Conservation (phyloP, 1,140 invertebrate genomes). For the fruit fly (Drosophila melanogaster) region DNA sequence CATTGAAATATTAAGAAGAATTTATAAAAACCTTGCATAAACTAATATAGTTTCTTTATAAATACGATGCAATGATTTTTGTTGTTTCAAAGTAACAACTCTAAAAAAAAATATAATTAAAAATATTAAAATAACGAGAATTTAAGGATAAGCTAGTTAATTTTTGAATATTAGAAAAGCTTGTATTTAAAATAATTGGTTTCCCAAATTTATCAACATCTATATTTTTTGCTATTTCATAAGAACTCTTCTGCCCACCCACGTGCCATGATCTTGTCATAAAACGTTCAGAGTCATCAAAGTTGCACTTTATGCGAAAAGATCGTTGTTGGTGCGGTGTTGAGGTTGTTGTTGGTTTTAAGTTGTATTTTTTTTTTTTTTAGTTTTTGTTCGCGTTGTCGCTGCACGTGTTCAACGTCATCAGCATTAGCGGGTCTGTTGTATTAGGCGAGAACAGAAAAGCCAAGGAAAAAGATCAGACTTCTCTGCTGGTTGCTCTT, state of each 20-base stretch:
- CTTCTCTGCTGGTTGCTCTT: conserved; percentile 45
- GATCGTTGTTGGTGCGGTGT: conserved; percentile 35
- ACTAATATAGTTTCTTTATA: too few species aligned
- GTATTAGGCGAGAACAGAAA: conserved; percentile 78
- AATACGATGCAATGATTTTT: too few species aligned
- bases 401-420: conserved; percentile 68
- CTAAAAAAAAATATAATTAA: too few species aligned
- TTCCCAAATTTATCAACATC: background rate
- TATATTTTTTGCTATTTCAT: background rate
- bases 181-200: too few species aligned
- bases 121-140: too few species aligned
- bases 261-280: conserved; percentile 72
- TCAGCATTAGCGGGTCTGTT: conserved; percentile 78
- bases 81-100: too few species aligned
- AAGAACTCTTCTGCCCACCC: background rate
- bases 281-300: conserved; percentile 81
- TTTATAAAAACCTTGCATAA: too few species aligned
- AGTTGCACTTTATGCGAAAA: conserved; percentile 82
- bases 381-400: conserved; percentile 34
- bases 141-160: too few species aligned
- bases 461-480: conserved; percentile 36
- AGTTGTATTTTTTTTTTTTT: conserved; percentile 22
- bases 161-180: too few species aligned
- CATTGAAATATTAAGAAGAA: too few species aligned
- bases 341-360: conserved; percentile 26